Base-by-base conservation (phyloP, 2,113 vertebrate species). In the Oryzias curvinotus region DNA sequence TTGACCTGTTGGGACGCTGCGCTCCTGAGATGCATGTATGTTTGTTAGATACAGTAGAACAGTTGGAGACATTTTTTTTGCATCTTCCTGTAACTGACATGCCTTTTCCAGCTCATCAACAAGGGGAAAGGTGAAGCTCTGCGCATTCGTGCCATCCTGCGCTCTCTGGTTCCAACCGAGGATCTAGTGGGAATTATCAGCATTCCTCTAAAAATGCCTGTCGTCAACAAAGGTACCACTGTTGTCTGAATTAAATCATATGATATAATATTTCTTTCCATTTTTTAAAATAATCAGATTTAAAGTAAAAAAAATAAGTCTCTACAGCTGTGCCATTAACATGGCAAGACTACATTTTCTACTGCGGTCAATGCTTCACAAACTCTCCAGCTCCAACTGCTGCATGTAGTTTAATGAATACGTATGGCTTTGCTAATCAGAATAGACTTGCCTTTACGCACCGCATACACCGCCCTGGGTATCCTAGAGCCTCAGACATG, bases 101-200 rank as follows among this genome's bases (percentile, higher is more conserved):
- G 0, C 14, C 52, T 45, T 36, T 59, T 18, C 51, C 87, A 99
- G 97, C 93, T 99, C 62, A 99, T 99, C 89, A 96, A 96, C 87
- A 96, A 97, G 68, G 97, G 97, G 42, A 99, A 99, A 89, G 97
- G 97, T n/a, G 97, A 99, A 90, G 97, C 97, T 68, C 92, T 99
- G 68, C 91, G 97, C 65, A 98, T 99, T 60, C 93, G 97, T 55
- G 96, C 97, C 69, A 99, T 99, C 70, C 91, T 99, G 80, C 95
- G 97, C 61, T 99, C 97, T 57, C 85, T 99, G n/a, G 97, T 99
- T 23, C 97, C 97, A 13, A 98, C 93, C 0, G 95, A 99, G 65
- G 97, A 99, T 80, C 92, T 99, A 56, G 97, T 98, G 42, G 97
- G 97, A 28, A 98, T 96, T 72, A 98, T 99, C 89, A 99, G 97